Conservation (phyloP, 2,888 invertebrate genomes). For the Ornithoptera alexandrae region DNA sequence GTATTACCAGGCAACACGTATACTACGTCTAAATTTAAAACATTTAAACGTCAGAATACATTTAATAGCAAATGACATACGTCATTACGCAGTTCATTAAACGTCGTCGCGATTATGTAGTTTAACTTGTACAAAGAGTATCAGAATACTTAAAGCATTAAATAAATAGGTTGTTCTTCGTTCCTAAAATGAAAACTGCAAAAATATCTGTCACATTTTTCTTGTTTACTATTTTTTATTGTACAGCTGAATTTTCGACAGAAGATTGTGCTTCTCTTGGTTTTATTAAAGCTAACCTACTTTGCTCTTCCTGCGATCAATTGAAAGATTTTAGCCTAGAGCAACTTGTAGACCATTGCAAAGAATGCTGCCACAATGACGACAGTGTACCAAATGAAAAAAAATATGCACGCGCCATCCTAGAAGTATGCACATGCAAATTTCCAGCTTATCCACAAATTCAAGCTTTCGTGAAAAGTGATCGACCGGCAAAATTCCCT, state of each 20-base stretch:
- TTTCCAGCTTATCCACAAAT: slow-evolving; percentile 99
- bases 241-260: slow-evolving; percentile 81
- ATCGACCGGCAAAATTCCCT: slow-evolving; percentile 92
- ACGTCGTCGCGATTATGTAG: neutral
- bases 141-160: neutral
- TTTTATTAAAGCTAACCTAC: slow-evolving; percentile 90
- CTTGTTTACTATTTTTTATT: slow-evolving; percentile 35
- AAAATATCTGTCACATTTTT: slow-evolving; percentile 29
- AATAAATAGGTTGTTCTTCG: neutral
- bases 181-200: slow-evolving; percentile 28
- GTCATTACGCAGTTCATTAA: neutral
- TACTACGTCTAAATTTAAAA: neutral
- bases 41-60: neutral
- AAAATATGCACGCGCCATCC: slow-evolving; percentile 92
- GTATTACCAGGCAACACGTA: neutral
- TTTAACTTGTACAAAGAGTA: neutral
- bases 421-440: slow-evolving; percentile 99
- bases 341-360: slow-evolving; percentile 84
- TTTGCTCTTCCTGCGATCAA: slow-evolving; percentile 94
- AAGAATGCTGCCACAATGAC: slow-evolving; percentile 90
- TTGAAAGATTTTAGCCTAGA: slow-evolving; percentile 87
- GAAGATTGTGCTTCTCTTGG: slow-evolving; percentile 93
- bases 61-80: neutral
- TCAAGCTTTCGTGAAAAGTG: slow-evolving; percentile 98
- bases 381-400: slow-evolving; percentile 82